phyloP scores from a whole-genome alignment of 2,113 vertebrate genomes.

The Parotia lawesii region DNA sequence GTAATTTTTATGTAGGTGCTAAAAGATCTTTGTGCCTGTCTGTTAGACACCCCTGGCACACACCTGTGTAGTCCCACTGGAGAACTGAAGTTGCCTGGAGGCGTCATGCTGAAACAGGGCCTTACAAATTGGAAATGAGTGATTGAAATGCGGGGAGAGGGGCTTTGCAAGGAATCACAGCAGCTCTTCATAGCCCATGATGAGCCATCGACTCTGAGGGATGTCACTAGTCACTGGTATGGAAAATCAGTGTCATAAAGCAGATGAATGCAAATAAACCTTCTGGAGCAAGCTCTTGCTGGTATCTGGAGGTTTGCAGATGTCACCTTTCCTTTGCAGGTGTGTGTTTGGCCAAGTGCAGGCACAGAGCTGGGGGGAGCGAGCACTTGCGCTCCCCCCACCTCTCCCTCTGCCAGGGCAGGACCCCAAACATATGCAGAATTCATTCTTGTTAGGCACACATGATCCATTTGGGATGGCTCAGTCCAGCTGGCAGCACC shows the following conservation, averaged over 20 bases:
- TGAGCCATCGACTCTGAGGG: neutral
- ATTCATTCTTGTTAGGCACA: neutral
- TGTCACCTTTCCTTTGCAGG: neutral
- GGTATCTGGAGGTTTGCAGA: neutral
- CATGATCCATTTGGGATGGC: neutral
- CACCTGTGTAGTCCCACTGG: neutral
- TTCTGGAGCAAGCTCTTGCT: neutral
- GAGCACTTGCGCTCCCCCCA: neutral
- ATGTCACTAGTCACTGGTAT: neutral
- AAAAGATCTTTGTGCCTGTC: neutral
- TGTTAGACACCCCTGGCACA: neutral
- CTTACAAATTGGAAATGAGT: neutral
- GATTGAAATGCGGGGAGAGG: neutral
- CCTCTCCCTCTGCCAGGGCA: neutral
- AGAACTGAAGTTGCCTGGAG: neutral
- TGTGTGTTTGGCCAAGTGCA: neutral
- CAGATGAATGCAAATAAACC: neutral
- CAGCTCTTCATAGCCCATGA: fast-evolving
- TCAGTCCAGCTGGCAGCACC: constrained; percentile 16
- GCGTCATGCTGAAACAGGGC: neutral
- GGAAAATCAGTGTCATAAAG: neutral
- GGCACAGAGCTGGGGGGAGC: neutral
- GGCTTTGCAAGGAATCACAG: neutral
- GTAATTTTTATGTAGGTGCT: neutral
- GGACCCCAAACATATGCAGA: neutral